These are phyloP conservation scores for Caenorhabditis virilis DNA, from an alignment of 2,888 invertebrate species.

Conservation along the genomic window DNA sequence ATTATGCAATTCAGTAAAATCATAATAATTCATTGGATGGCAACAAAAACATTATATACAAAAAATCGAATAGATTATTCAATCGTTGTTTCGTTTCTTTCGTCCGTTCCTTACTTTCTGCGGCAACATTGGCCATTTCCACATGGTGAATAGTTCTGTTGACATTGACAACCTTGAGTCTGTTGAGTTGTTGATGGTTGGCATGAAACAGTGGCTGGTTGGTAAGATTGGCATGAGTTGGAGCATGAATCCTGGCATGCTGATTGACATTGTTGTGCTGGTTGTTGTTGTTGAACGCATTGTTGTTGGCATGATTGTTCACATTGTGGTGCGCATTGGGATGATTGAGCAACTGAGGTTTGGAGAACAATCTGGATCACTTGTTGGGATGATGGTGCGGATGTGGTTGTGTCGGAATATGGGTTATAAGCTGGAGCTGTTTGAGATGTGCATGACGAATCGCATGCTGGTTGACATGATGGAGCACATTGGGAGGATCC, in stretches of 20 bases:
- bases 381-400: slow-evolving; percentile 9
- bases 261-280: slow-evolving; percentile 36
- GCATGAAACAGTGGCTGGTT: slow-evolving; percentile 39
- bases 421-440: slow-evolving; percentile 9
- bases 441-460: slow-evolving; percentile 22
- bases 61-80: not conserved
- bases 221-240: slow-evolving; percentile 35
- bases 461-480: slow-evolving; percentile 32
- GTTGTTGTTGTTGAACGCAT: slow-evolving; percentile 48
- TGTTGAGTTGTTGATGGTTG: slow-evolving; percentile 21
- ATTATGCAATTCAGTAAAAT: too few relatives aligned
- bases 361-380: slow-evolving; percentile 41
- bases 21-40: too few relatives aligned
- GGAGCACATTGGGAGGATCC: slow-evolving; percentile 16
- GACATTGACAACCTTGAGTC: slow-evolving; percentile 24
- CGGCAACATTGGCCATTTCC: slow-evolving; percentile 50
- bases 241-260: slow-evolving; percentile 44
- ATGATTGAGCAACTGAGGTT: slow-evolving; percentile 39
- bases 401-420: not conserved
- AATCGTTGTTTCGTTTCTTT: too few relatives aligned
- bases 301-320: slow-evolving; percentile 46
- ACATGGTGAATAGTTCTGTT: slow-evolving; percentile 48
- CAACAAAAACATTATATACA: too few relatives aligned
- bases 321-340: slow-evolving; percentile 49
- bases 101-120: slow-evolving; percentile 51